Base-by-base conservation (phyloP, 2,888 invertebrate species). In the Hybos culiciformis region DNA sequence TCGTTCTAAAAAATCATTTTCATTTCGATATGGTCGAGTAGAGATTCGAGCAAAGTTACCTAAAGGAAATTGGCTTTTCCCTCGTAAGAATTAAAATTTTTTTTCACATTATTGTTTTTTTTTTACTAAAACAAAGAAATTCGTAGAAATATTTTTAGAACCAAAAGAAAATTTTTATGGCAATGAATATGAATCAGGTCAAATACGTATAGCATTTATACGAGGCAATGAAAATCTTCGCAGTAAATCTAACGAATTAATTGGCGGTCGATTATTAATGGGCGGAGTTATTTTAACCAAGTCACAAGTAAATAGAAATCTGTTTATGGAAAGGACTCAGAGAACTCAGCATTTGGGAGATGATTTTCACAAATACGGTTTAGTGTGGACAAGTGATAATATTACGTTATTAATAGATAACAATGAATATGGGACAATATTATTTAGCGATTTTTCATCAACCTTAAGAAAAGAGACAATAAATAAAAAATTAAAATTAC, bases 21-120 rank as follows among this genome's bases (percentile, higher is more conserved):
- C 71, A 5, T 84, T 85, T 53, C 70, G 71, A 9, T 83, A 80
- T 56, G 85, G 85, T 11, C 71, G 67, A 31, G 67, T 85, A 12
- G 73, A 78, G 54, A 66, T 85, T 4, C 70, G 73, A 18, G 85
- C 84, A 0, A 80, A 78, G 59, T 55, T 86, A 18, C 83, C 85
- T 0, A 70, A 70, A 48, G 85, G 85, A 1, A 80, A 84, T 57
- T 85, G 85, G 86, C 65, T 85, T 15, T 72, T 80, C 54, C 84
- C 86, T 40, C 70, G 83, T 83, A 64, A 66, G 54, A 53, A 14
- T 36, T 39, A 15, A 9, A 43, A 23, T 32, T 41, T 38, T 20
- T 20, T 39, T 9, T 11, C 11, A 24, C 12, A 34, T 15, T 15
- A 15, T 33, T 36, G 38, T 38, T 34, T 21, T 42, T 11, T 14